Evolutionary conservation across 2,797 vertebrate species (phyloP).

Genomic region (Neosilurus mollespiculum): DNA sequence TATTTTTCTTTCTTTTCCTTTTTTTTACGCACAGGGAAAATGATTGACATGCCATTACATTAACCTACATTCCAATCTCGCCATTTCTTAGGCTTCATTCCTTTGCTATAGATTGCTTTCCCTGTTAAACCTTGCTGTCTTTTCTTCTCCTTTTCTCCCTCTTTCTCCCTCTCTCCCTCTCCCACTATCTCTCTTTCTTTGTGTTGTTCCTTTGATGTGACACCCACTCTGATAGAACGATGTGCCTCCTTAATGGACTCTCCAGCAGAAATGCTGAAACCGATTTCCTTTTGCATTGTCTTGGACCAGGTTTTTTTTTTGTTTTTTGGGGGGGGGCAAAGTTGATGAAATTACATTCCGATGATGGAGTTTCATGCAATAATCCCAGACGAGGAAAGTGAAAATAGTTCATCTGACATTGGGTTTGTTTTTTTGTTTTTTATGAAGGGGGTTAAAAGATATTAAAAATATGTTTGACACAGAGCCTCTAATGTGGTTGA

Average conservation of each 20-base stretch:
- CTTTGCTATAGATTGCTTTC: constrained; percentile 63
- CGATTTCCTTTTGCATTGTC: constrained; percentile 40
- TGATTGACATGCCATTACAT: constrained; percentile 74
- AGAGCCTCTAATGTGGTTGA: constrained; percentile 32
- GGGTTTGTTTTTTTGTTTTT: neutral
- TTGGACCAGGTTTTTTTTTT: neutral
- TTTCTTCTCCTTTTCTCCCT: constrained; percentile 35
- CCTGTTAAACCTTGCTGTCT: constrained; percentile 64
- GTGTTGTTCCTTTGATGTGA: constrained; percentile 64
- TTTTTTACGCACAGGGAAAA: constrained; percentile 43
- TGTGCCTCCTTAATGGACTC: constrained; percentile 64
- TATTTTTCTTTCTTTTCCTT: too few species aligned
- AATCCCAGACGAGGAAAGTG: constrained; percentile 15
- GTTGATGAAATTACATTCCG: constrained; percentile 45
- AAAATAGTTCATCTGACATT: constrained; percentile 19
- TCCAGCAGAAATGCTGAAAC: constrained; percentile 51
- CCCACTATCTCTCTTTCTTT: constrained; percentile 56
- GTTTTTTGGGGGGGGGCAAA: neutral
- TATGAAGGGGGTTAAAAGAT: constrained; percentile 1
- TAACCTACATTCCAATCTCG: constrained; percentile 69
- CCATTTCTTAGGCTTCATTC: constrained; percentile 70
- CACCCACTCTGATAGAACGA: constrained; percentile 69
- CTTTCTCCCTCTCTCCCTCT: constrained; percentile 44
- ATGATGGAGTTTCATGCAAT: constrained; percentile 29
- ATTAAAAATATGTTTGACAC: constrained; percentile 31